Conservation (phyloP, 2,113 vertebrate genomes). For the Grus americana region DNA sequence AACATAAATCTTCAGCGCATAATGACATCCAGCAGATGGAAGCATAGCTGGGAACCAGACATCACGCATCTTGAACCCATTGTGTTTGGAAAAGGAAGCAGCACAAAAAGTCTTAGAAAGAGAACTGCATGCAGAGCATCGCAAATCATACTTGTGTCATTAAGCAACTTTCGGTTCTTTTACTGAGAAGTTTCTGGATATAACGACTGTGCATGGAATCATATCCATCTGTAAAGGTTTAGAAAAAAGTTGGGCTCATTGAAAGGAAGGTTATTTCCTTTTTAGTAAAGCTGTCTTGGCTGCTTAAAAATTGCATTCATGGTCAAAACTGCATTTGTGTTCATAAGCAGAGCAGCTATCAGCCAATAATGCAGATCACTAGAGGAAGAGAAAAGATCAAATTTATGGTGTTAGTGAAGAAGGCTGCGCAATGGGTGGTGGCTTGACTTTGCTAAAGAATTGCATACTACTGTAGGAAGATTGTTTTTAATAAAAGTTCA, state of each 20-base stretch:
- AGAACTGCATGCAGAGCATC: slow-evolving; percentile 1
- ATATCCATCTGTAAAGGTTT: background rate
- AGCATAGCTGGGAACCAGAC: slow-evolving; percentile 3
- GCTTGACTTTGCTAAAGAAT: slow-evolving; percentile 13
- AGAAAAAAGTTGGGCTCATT: background rate
- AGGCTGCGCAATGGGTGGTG: background rate
- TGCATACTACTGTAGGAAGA: background rate
- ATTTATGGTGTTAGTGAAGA: background rate
- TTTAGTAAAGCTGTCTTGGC: background rate
- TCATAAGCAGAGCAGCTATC: background rate
- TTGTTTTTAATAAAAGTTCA: background rate
- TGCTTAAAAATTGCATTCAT: background rate
- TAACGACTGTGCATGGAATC: background rate
- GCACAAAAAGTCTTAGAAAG: background rate
- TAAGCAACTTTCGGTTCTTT: slow-evolving; percentile 23
- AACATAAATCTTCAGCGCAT: background rate
- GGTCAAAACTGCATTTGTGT: background rate
- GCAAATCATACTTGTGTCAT: slow-evolving; percentile 5
- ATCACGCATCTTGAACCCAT: background rate
- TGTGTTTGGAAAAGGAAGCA: slow-evolving; percentile 23
- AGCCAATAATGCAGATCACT: background rate
- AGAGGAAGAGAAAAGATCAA: background rate
- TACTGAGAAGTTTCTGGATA: background rate
- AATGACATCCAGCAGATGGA: slow-evolving; percentile 20
- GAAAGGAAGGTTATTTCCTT: slow-evolving; percentile 35